Base-by-base conservation (phyloP, 2,113 vertebrate genomes). In the Tautogolabrus adspersus region DNA sequence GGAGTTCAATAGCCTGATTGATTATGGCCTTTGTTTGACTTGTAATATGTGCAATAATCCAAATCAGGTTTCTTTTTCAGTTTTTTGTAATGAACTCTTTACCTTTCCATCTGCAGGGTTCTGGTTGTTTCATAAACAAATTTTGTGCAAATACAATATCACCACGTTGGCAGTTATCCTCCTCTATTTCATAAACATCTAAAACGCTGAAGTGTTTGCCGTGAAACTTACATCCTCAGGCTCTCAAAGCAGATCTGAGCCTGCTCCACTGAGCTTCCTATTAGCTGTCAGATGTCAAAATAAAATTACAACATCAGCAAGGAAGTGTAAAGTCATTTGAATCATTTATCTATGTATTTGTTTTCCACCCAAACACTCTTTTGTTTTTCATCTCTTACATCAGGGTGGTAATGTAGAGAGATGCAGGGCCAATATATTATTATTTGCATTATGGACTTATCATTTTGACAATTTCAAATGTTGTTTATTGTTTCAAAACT, bases 221-320 rank as follows among this genome's bases (percentile, higher is more conserved):
- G 2, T 38, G 26, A 77, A 63, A 44, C 69, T 51, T n/a, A 62
- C 26, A 63, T 19, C 75, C 66, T 26, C 10, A 0, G 75, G 75
- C 49, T 51, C 9, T 69, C 3, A 62, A 54, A 42, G 55, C 61
- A 37, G 56, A 34, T 30, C 30, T 12, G 46, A 60, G 19, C 38
- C 12, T 46, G 74, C 74, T 38, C 55, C 75, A 47, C 66, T 63
- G 66, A 56, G n/a, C 58, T 37, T 19, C 5, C 10, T 34, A 63
- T 77, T 77, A 69, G 62, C 40, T 63, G 61, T 47, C 46, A n/a
- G 49, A 56, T 63, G 66, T 63, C n/a, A 40, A 63, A 13, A 77
- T 40, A 8, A 56, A 77, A 69, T 77, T 19, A 56, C 16, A 56
- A 34, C 13, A 75, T 19, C 65, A 15, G 22, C 22, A 68, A 23